A percentile compares a stretch with the other conserved stretches of the same genome.
Evolutionary conservation across 1,140 invertebrate genomes (phyloP).

Genomic region (Scaptomyza graminum): DNA sequence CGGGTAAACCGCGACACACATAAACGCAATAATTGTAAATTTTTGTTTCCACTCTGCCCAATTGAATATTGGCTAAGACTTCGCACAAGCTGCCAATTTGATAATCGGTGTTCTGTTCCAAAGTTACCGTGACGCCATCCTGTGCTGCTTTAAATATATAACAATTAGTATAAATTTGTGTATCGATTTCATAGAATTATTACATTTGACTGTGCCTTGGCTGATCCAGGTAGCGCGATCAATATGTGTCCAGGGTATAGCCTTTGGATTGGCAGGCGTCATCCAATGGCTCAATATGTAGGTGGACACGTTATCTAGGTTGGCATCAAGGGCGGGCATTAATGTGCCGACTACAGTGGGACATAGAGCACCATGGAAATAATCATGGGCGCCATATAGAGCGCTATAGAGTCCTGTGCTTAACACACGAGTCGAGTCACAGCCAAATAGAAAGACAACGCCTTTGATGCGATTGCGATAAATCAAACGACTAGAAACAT

Average conservation of each 20-base stretch:
- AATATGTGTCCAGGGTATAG: constrained; percentile 70
- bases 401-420: constrained; percentile 72
- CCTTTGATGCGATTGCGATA: constrained; percentile 59
- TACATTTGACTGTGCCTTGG: constrained; percentile 66
- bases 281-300: constrained; percentile 70
- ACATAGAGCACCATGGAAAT: constrained; percentile 77
- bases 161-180: background rate
- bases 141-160: constrained; percentile 8
- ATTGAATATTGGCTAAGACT: constrained; percentile 62
- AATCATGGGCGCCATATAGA: constrained; percentile 73
- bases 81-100: constrained; percentile 67
- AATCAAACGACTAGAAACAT: constrained; percentile 64
- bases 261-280: constrained; percentile 42
- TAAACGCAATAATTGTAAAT: constrained; percentile 73
- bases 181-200: background rate
- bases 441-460: constrained; percentile 79
- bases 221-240: constrained; percentile 63
- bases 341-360: constrained; percentile 75
- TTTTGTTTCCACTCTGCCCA: constrained; percentile 55
- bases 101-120: constrained; percentile 41
- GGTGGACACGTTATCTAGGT: constrained; percentile 70
- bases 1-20: constrained; percentile 73
- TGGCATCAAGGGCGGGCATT: constrained; percentile 73
- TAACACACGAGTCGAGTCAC: constrained; percentile 73
- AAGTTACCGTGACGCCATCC: constrained; percentile 3